phyloP scores from a whole-genome alignment of 1,140 invertebrate species.

The Drosophila ercepeae region DNA sequence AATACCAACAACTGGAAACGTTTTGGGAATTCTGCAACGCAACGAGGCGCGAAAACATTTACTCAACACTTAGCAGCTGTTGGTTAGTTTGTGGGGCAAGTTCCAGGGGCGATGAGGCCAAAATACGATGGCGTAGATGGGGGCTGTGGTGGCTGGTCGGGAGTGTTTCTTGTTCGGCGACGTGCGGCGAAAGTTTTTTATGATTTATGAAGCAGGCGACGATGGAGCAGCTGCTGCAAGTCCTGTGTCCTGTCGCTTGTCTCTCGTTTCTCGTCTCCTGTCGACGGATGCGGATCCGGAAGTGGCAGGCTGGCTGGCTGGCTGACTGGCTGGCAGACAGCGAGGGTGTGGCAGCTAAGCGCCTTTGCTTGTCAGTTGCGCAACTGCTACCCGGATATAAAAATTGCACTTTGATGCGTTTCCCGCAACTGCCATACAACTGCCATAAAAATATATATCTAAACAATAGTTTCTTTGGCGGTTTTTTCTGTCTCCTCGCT shows the following conservation, averaged over 20 bases:
- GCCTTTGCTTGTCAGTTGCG: conserved; percentile 40
- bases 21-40: conserved; percentile 65
- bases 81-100: conserved; percentile 45
- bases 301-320: conserved; percentile 36
- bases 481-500: conserved; percentile 28
- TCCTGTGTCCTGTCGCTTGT: conserved; percentile 16
- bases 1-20: conserved; percentile 40
- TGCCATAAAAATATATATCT: conserved; percentile 37
- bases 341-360: conserved; percentile 28
- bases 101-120: conserved; percentile 5
- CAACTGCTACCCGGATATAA: conserved; percentile 65
- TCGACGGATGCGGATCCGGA: conserved; percentile 54
- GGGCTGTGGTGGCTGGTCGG: conserved; percentile 1
- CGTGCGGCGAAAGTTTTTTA: conserved; percentile 73
- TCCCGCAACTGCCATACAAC: conserved; percentile 22
- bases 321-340: neutral
- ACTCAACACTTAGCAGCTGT: conserved; percentile 77
- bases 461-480: conserved; percentile 69
- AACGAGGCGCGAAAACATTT: conserved; percentile 80
- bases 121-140: conserved; percentile 2
- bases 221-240: conserved; percentile 59
- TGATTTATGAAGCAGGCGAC: conserved; percentile 73
- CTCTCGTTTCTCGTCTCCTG: conserved; percentile 28
- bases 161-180: conserved; percentile 42
- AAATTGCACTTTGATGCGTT: conserved; percentile 78